Evolutionary conservation across 2,888 invertebrate genomes (phyloP).

Genomic region (Ernsta delagoae): DNA sequence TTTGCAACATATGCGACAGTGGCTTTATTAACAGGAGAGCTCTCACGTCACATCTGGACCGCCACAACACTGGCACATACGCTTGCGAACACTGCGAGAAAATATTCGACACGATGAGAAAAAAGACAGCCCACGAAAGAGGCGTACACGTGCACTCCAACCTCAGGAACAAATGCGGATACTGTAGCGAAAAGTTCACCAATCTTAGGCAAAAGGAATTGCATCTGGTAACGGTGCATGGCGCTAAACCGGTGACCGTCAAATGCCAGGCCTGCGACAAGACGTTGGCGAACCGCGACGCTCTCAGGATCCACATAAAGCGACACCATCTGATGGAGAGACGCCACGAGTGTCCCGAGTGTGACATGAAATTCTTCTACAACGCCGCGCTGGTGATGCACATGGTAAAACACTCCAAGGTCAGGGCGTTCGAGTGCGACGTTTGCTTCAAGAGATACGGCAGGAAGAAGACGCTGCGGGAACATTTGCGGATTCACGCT

Average conservation of each 20-base stretch:
- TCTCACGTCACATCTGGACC: conserved; percentile 44
- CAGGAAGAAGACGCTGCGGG: conserved; percentile 45
- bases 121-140: conserved; percentile 49
- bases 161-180: conserved; percentile 50
- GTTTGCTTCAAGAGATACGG: conserved; percentile 47
- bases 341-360: conserved; percentile 46
- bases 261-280: conserved; percentile 54
- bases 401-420: conserved; percentile 49
- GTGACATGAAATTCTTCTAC: conserved; percentile 50
- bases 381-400: conserved; percentile 47
- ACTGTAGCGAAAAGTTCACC: conserved; percentile 52
- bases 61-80: conserved; percentile 54
- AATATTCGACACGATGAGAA: conserved; percentile 57
- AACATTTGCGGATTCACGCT: conserved; percentile 53
- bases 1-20: conserved; percentile 50
- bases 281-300: conserved; percentile 44
- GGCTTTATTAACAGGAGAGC: conserved; percentile 49
- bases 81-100: conserved; percentile 71
- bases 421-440: conserved; percentile 47
- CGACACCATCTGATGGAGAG: conserved; percentile 60
- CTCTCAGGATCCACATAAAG: conserved; percentile 48
- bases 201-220: conserved; percentile 48
- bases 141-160: conserved; percentile 59
- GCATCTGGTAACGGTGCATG: conserved; percentile 48
- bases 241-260: conserved; percentile 40